Base-by-base conservation (phyloP, 2,113 vertebrate species). In the Eublepharis macularius region DNA sequence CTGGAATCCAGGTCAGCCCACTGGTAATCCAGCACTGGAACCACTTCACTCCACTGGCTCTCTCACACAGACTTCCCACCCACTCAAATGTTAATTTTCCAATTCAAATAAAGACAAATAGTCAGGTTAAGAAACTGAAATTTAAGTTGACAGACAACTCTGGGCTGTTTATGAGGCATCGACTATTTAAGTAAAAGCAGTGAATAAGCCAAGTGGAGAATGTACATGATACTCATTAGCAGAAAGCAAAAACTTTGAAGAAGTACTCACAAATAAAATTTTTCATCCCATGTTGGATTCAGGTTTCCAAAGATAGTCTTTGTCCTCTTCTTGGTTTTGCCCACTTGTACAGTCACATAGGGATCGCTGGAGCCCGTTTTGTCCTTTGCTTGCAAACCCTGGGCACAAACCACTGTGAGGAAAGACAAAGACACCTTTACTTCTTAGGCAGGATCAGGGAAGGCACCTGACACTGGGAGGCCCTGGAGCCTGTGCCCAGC, bases 241-340 rank as follows among this genome's bases (percentile, higher is more conserved):
- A 39, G 39, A 45, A 47, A 21, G 26, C 16, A 19, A 12, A 17
- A n/a, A 45, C 41, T 2, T 24, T 13, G 16, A 7, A 21, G 43
- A 7, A 78, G 41, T 95, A 97, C 97, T 97, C 95, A 99, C 99
- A 99, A 99, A 92, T 97, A 96, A 92, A 99, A 99, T 89, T 98
- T 99, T 94, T 99, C 98, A 86, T 99, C 98, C 99, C 99, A 99
- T 49, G 98, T 95, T 34, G 99, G 99, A 93, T 99, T 99, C 88
- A 99, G 96, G 92, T 99, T 99, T 80, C 99, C 98, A 86, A 99
- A 99, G 94, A 99, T 98, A 51, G 99, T 99, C 95, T 98, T 99
- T 11, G 99, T 99, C 87, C 99, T 97, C 86, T 98, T 96, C 87
- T 98, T 99, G 89, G 97, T 99, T 95, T 99, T 99, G 66, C 99